Conservation (phyloP, 2,113 vertebrate genomes). For the Dicerorhinus sumatrensis region DNA sequence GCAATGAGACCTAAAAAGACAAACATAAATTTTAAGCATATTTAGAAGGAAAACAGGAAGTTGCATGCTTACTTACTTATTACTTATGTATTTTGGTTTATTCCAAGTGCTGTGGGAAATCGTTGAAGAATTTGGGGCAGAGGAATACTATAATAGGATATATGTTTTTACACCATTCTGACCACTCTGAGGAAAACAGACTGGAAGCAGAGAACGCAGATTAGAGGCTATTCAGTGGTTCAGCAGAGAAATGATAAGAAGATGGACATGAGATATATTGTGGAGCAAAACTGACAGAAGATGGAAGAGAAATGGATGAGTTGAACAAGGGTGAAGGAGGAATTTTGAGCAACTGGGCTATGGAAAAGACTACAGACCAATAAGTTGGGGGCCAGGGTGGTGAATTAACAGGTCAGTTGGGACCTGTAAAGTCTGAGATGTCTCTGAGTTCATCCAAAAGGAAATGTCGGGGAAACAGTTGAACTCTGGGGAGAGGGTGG, state of each 20-base stretch:
- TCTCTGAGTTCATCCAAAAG: background rate
- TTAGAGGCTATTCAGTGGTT: background rate
- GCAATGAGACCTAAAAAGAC: background rate
- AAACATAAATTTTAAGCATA: background rate
- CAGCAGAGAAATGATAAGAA: background rate
- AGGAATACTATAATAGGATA: background rate
- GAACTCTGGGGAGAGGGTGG: background rate
- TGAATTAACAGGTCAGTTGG: background rate
- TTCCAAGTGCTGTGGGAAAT: background rate
- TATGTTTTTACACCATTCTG: conserved; percentile 8
- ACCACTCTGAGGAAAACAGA: background rate
- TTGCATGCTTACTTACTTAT: background rate
- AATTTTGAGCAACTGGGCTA: background rate
- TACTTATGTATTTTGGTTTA: background rate
- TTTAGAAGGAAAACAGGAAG: background rate
- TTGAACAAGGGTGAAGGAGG: background rate
- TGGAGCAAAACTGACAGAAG: background rate
- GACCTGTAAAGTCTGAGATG: background rate
- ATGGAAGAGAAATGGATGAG: background rate
- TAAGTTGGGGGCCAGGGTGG: background rate
- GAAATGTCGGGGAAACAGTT: background rate
- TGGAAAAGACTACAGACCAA: background rate
- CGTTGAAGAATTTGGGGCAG: background rate
- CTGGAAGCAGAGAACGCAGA: background rate
- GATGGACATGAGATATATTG: background rate